Evolutionary conservation across 2,797 vertebrate species (phyloP).

Genomic region (Tenualosa ilisha): DNA sequence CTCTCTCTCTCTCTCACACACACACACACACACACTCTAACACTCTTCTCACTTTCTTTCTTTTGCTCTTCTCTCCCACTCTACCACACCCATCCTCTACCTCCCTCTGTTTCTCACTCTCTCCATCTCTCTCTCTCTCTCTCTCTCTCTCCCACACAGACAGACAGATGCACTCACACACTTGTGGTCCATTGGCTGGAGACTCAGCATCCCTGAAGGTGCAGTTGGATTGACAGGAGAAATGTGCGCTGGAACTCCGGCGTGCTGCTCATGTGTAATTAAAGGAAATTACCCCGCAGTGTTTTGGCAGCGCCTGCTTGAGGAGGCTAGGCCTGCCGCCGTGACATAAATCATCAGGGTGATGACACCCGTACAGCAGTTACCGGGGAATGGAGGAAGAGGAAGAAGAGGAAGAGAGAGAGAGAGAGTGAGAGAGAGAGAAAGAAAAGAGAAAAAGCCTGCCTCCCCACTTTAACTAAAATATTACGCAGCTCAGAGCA

Average conservation of each 20-base stretch:
- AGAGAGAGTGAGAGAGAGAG: not conserved
- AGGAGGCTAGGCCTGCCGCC: not conserved
- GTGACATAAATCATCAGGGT: slow-evolving; percentile 18
- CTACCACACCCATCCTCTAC: not conserved
- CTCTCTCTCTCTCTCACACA: not conserved
- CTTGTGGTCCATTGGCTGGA: not conserved
- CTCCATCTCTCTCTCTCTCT: not conserved
- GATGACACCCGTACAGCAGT: slow-evolving; percentile 23
- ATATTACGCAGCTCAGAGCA: slow-evolving; percentile 21
- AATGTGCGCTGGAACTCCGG: not conserved
- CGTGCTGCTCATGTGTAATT: slow-evolving; percentile 23
- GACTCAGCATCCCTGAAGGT: not conserved
- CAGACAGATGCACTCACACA: slow-evolving; percentile 4
- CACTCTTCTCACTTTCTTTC: not conserved
- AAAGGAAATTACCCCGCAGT: slow-evolving; percentile 17
- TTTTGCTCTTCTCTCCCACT: not conserved
- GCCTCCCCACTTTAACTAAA: not conserved
- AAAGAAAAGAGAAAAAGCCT: not conserved
- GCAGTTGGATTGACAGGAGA: slow-evolving; percentile 21
- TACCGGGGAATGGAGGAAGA: not conserved
- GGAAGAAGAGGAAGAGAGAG: not conserved
- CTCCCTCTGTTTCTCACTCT: not conserved
- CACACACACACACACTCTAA: too few species aligned
- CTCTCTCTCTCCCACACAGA: not conserved
- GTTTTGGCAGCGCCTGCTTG: slow-evolving; percentile 14